Evolutionary conservation across 2,888 invertebrate genomes (phyloP).

Genomic region (Chrysolina americana): DNA sequence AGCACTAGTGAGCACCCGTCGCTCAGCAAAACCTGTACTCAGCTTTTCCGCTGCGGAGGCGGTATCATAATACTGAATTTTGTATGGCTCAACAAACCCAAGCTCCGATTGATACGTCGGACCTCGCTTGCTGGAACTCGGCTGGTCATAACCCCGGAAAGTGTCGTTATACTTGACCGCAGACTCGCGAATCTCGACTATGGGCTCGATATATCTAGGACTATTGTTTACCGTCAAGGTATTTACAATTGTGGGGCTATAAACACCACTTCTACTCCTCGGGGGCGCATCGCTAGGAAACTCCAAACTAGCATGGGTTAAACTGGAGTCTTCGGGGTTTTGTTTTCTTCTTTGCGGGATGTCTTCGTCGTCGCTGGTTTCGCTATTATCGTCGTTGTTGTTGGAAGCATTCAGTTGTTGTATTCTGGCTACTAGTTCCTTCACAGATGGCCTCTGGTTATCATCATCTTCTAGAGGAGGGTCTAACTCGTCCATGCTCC

Average conservation of each 20-base stretch:
- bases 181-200: constrained; percentile 63
- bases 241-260: constrained; percentile 68
- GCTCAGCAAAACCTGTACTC: constrained; percentile 64
- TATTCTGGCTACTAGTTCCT: constrained; percentile 76
- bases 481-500: constrained; percentile 69
- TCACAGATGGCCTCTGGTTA: constrained; percentile 73
- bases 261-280: constrained; percentile 70
- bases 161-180: constrained; percentile 54
- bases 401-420: constrained; percentile 68
- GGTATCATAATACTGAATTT: constrained; percentile 52
- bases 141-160: constrained; percentile 47
- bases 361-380: constrained; percentile 68
- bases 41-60: constrained; percentile 52
- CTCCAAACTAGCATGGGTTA: constrained; percentile 29
- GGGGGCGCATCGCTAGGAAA: constrained; percentile 62
- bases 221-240: constrained; percentile 61
- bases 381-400: constrained; percentile 64
- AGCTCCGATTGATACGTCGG: constrained; percentile 52
- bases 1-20: constrained; percentile 63
- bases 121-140: constrained; percentile 49
- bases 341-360: constrained; percentile 52
- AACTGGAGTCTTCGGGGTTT: constrained; percentile 13
- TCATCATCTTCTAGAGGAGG: constrained; percentile 62
- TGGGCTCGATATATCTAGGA: constrained; percentile 64
- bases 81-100: constrained; percentile 51